phyloP scores from a whole-genome alignment of 1,140 invertebrate genomes.

The Cardiocondyla obscurior region DNA sequence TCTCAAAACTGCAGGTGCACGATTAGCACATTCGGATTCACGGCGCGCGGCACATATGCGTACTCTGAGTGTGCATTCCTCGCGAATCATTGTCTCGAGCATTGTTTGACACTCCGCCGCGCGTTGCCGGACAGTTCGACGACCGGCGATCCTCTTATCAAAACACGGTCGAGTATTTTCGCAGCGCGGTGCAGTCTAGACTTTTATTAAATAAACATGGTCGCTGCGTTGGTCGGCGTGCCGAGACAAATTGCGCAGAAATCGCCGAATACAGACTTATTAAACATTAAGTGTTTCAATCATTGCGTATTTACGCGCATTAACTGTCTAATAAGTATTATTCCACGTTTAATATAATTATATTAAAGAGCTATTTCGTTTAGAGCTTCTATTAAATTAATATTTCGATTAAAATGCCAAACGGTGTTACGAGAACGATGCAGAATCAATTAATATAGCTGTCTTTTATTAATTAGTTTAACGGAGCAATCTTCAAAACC shows the following conservation, averaged over 20 bases:
- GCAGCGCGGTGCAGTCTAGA: conserved; percentile 61
- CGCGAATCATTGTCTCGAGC: background rate
- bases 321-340: background rate
- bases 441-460: background rate
- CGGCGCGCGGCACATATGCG: background rate
- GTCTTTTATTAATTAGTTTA: background rate
- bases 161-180: conserved; percentile 70
- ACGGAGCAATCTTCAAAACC: background rate
- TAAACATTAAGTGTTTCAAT: no score
- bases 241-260: conserved; percentile 33
- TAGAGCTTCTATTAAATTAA: background rate
- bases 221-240: background rate
- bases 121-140: conserved; percentile 58
- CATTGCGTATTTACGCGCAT: no score
- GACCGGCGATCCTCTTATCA: conserved; percentile 64
- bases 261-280: background rate
- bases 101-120: conserved; percentile 60
- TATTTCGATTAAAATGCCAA: background rate
- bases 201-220: conserved; percentile 68
- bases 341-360: background rate
- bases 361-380: background rate
- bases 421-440: background rate
- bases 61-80: conserved; percentile 12
- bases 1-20: background rate
- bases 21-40: background rate